A percentile compares a stretch with the other conserved stretches of the same genome.
phyloP scores from a whole-genome alignment of 2,113 vertebrate species.

The Mirza zaza region DNA sequence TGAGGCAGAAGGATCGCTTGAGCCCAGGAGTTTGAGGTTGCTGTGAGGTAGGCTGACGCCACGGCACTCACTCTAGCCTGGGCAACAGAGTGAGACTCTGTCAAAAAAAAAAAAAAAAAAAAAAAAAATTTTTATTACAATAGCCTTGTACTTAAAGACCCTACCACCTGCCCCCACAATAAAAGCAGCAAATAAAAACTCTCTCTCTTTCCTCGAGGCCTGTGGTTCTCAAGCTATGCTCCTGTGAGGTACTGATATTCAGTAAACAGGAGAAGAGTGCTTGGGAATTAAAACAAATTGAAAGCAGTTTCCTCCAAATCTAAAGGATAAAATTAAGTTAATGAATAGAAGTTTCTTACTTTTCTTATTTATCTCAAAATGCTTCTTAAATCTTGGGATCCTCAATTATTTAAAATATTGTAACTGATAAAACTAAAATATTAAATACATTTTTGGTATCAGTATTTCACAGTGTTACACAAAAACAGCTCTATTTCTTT shows the following conservation, averaged over 20 bases:
- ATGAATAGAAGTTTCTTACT: background rate
- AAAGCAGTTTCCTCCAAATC: background rate
- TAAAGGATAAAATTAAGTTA: conserved; percentile 37
- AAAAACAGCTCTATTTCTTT: conserved; percentile 35
- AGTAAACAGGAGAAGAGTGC: conserved; percentile 6
- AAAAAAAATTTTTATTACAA: no score
- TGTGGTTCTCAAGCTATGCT: background rate
- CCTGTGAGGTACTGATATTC: background rate
- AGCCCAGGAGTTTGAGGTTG: no score
- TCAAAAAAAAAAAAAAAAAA: no score
- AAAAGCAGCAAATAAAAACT: background rate
- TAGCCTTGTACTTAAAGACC: background rate
- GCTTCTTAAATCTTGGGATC: background rate
- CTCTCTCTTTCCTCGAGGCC: background rate
- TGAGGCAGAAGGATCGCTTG: no score
- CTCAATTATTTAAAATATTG: conserved; percentile 35
- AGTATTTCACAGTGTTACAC: background rate
- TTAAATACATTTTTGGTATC: background rate
- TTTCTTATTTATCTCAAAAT: conserved; percentile 40
- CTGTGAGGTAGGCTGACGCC: no score
- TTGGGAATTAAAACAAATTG: conserved; percentile 25
- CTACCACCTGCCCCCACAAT: background rate
- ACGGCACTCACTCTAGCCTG: no score
- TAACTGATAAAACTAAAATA: conserved; percentile 40
- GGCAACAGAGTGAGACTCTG: no score